Base-by-base conservation (phyloP, 2,888 invertebrate species). In the Papilio protenor region DNA sequence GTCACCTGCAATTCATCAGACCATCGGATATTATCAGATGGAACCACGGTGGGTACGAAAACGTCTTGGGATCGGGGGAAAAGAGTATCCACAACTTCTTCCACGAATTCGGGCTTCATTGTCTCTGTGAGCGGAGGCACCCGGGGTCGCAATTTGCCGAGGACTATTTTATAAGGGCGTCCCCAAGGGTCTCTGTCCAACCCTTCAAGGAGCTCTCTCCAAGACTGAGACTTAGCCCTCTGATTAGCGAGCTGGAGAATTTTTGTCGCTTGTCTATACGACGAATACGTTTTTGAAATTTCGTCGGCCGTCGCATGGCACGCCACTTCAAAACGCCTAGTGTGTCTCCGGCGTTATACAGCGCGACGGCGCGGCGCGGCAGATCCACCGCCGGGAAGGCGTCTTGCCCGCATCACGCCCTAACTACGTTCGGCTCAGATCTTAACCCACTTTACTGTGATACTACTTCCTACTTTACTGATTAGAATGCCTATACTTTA, bases 331-430 rank as follows among this genome's bases (percentile, higher is more conserved):
- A 16, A 52, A 1, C 57, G 57, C 21, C 21, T 21, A 57, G 57
- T 57, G 21, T 57, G 57, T 57, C 21, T 57, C 21, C 5, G 57
- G 21, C 21, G 21, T 57, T 21, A 21, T 21, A 55, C 55, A n/a
- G 16, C 2, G 49, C 49, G 49, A 49, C 49, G 49, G 49, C 16
- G 49, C 33, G 49, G 16, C 16, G 49, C 33, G 69, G 70, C 74
- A 73, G 70, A 76, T 78, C 71, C 75, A 73, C 79, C 86, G 89
- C 88, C 89, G 87, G 89, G 89, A 90, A 90, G 90, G 87, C 88
- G 88, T 85, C 88, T 81, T 81, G 64, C 59, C 71, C 75, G 73
- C 76, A 79, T 87, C 85, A 87, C 85, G 86, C 84, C 81, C 85
- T 85, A 88, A 87, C 87, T 87, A 75, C 86, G 81, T 83, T 79